Base-by-base conservation (phyloP, 2,888 invertebrate genomes). In the Ophonus ardosiacus region DNA sequence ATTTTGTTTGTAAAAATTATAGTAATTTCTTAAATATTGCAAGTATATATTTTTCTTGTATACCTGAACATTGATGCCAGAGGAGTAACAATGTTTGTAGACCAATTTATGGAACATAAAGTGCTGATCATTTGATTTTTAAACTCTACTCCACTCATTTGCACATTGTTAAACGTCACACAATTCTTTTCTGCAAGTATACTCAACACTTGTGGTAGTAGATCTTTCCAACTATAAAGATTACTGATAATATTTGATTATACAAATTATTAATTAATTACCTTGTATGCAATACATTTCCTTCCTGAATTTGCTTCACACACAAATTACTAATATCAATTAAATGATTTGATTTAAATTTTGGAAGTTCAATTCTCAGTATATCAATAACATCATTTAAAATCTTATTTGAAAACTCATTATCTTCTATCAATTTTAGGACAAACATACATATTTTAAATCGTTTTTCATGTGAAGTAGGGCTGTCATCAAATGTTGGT, bases 21-120 rank as follows among this genome's bases (percentile, higher is more conserved):
- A n/a, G n/a, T n/a, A n/a, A n/a, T n/a, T n/a, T n/a, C n/a, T n/a
- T n/a, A n/a, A n/a, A n/a, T n/a, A n/a, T n/a, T n/a, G n/a, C n/a
- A 13, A 89, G 89, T 63, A 21, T 13, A 81, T 31, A 38, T 24
- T 40, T 40, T 71, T 43, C n/a, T 24, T 59, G 7, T 17, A n/a
- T 3, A 96, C 95, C 93, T 93, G 89, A 95, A 95, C 94, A 95
- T 95, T 87, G 94, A 92, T 81, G 94, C 92, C 0, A 96, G 90
- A 24, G 94, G 92, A n/a, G 94, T 93, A 82, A 95, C 89, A 87
- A 94, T 93, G 76, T 91, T 90, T 24, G 93, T 91, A 7, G 92
- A 92, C 95, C 95, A 95, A 8, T 92, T 90, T 84, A 92, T 92
- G 89, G 93, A 93, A 87, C 94, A 94, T 15, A 96, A 90, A 0